Base-by-base conservation (phyloP, 2,113 vertebrate species). In the Colaptes auratus region DNA sequence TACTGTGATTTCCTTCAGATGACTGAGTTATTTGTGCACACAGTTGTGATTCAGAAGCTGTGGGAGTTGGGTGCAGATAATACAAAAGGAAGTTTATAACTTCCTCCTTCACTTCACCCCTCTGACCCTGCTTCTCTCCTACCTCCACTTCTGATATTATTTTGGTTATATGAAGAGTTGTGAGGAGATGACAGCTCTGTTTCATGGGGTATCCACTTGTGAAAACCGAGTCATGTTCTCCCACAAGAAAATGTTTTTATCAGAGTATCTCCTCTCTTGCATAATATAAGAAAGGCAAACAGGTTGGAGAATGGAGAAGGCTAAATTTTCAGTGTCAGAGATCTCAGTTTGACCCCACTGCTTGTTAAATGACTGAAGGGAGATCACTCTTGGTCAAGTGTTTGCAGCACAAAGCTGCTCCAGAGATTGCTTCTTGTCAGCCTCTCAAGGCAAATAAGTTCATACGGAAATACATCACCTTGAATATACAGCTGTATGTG, bases 11-110 rank as follows among this genome's bases (percentile, higher is more conserved):
- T 91, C 64, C 53, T 90, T 53, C 25, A 82, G 85, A 85, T 79
- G 84, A 76, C 85, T 86, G 35, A 86, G 63, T 67, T 94, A 86
- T 72, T 88, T 92, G 86, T 92, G 73, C 48, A 60, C 33, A 36
- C 10, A 74, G 83, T 33, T 66, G 42, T 95, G 93, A 95, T 84
- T 96, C 92, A 96, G 88, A 94, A 56, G 28, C 82, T 74, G 88
- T 67, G 91, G 76, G 90, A 86, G 52, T 25, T 83, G 31, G 17
- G 82, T 92, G 73, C 69, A 94, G 39, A 90, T 83, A 64, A 86
- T 39, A 53, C 33, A 71, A 30, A 89, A 48, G 56, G 61, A 93
- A 67, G 12, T 56, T 90, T 86, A 88, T 77, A 1, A 86, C 80
- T 93, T 94, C 93, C 92, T 83, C 69, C 70, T 88, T 36, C 61